Evolutionary conservation across 2,797 vertebrate genomes (phyloP).

Genomic region (Mus caroli): DNA sequence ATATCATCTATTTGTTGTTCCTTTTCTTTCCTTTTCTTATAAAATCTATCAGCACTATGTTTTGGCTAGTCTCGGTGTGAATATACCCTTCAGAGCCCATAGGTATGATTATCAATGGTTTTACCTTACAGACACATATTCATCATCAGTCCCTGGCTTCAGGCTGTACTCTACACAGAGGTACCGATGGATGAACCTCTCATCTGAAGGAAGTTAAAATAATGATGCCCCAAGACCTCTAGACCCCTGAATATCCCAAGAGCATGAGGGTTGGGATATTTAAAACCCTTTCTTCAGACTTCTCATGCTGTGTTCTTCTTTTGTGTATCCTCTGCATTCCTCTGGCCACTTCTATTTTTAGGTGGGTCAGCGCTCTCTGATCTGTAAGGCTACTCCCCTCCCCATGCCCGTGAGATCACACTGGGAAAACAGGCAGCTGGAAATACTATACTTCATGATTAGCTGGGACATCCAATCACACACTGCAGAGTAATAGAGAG

Average conservation of each 20-base stretch:
- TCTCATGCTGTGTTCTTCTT: neutral
- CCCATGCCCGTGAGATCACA: slow-evolving; percentile 20
- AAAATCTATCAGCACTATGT: neutral
- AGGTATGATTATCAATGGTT: neutral
- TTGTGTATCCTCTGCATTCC: neutral
- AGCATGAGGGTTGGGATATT: neutral
- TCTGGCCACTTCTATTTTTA: slow-evolving; percentile 55
- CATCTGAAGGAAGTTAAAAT: neutral
- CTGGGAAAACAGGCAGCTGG: slow-evolving; percentile 28
- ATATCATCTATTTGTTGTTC: neutral
- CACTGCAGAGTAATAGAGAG: slow-evolving; percentile 8
- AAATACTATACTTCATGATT: neutral
- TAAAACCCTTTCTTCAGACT: neutral
- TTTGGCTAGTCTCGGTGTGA: neutral
- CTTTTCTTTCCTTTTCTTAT: slow-evolving; percentile 1
- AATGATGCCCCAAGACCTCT: neutral
- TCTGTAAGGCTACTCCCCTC: neutral
- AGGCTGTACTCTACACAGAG: neutral
- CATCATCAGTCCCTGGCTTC: neutral
- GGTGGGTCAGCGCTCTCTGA: neutral
- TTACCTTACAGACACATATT: neutral
- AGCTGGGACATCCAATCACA: neutral
- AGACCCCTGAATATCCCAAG: neutral
- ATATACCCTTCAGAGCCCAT: slow-evolving; percentile 15
- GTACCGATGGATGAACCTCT: neutral